phyloP scores from a whole-genome alignment of 2,888 invertebrate genomes.

The Tenthredo notha region DNA sequence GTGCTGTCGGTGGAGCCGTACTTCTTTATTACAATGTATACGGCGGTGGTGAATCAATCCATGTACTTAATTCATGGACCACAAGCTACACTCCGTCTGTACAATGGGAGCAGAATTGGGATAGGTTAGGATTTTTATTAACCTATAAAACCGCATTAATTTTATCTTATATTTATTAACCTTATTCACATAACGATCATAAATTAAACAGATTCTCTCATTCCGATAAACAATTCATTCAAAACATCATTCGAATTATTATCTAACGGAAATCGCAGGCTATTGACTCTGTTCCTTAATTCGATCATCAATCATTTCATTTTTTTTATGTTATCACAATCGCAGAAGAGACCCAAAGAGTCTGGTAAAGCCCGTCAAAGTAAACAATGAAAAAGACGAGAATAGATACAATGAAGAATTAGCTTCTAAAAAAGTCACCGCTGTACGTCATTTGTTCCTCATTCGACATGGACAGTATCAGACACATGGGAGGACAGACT shows the following conservation, averaged over 20 bases:
- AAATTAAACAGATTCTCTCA: not conserved
- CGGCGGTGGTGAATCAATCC: slow-evolving; percentile 76
- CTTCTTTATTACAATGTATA: slow-evolving; percentile 81
- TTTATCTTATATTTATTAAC: not conserved
- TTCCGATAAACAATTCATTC: slow-evolving; percentile 4
- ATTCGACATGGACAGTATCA: slow-evolving; percentile 98
- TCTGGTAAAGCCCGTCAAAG: slow-evolving; percentile 83
- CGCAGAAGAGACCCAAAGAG: slow-evolving; percentile 87
- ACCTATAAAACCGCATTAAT: not conserved
- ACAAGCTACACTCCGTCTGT: slow-evolving; percentile 84
- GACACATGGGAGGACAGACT: slow-evolving; percentile 85
- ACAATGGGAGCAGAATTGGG: slow-evolving; percentile 95
- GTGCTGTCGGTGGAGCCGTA: slow-evolving; percentile 84
- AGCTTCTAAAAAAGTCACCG: slow-evolving; percentile 83
- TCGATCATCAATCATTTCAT: slow-evolving; percentile 31
- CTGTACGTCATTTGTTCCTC: slow-evolving; percentile 91
- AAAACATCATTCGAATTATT: not conserved
- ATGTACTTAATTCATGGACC: slow-evolving; percentile 85
- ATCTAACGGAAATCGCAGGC: not conserved
- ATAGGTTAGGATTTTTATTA: slow-evolving; percentile 83
- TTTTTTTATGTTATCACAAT: slow-evolving; percentile 41
- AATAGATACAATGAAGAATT: slow-evolving; percentile 85
- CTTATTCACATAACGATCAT: not conserved
- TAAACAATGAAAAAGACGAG: slow-evolving; percentile 80
- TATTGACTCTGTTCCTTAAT: not conserved